phyloP scores from a whole-genome alignment of 2,888 invertebrate species.

The Ceratothoa steindachneri region DNA sequence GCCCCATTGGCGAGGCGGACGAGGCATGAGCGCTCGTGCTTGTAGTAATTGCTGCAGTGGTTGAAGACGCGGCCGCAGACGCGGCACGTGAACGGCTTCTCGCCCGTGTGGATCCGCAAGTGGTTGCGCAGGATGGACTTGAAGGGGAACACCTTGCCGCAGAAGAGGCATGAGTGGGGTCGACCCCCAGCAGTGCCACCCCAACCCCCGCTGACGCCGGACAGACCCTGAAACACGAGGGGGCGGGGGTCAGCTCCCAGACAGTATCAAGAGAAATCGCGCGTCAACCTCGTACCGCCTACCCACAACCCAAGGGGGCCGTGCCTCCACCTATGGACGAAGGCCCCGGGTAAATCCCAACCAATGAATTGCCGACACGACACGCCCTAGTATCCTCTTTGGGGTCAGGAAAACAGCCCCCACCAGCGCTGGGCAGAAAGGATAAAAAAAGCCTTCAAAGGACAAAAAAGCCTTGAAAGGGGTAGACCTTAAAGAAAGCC shows the following conservation, averaged over 20 bases:
- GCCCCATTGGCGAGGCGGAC: constrained; percentile 24
- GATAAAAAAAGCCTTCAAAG: too few species aligned
- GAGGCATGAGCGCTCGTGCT: constrained; percentile 37
- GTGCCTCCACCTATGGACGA: too few species aligned
- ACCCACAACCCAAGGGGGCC: too few species aligned
- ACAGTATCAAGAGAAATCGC: too few species aligned
- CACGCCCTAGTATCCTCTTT: too few species aligned
- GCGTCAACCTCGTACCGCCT: too few species aligned
- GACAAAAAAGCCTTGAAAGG: too few species aligned
- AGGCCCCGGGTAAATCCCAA: too few species aligned
- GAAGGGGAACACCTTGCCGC: constrained; percentile 45
- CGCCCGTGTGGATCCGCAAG: constrained; percentile 43
- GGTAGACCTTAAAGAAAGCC: too few species aligned
- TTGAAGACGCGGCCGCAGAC: constrained; percentile 41
- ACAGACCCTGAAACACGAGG: constrained; percentile 33
- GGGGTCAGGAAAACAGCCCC: too few species aligned
- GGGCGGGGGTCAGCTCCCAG: constrained; percentile 1
- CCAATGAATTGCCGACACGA: too few species aligned
- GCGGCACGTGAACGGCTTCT: constrained; percentile 43
- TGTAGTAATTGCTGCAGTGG: constrained; percentile 45
- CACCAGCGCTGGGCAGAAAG: too few species aligned
- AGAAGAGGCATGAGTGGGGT: constrained; percentile 43
- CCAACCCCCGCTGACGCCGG: neutral
- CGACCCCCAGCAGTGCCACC: constrained; percentile 32
- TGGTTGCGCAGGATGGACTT: constrained; percentile 44